Evolutionary conservation across 1,140 invertebrate genomes (phyloP).

Genomic region (Chironomus tepperi): DNA sequence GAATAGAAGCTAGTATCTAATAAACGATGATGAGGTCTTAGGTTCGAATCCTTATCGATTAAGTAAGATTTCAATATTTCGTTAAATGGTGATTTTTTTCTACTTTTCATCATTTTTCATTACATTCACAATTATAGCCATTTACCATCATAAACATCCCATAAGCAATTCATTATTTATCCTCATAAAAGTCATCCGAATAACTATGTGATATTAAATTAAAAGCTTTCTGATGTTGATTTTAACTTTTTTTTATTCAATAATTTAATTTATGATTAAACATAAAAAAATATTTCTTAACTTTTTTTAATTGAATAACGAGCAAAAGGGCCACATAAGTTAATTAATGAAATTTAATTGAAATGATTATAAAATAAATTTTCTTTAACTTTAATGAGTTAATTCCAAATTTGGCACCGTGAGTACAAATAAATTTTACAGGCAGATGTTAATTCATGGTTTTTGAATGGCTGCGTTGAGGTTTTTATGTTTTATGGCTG

Average conservation of each 20-base stretch:
- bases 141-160: too few species aligned
- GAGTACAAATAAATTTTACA: not conserved
- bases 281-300: slow-evolving; percentile 11
- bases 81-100: too few species aligned
- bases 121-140: too few species aligned
- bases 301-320: not conserved
- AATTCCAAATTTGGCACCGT: not conserved
- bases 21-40: too few species aligned
- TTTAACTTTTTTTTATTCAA: not conserved
- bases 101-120: too few species aligned
- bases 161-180: not conserved
- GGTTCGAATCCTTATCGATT: too few species aligned
- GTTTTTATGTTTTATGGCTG: too few species aligned
- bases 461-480: too few species aligned
- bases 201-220: slow-evolving; percentile 6
- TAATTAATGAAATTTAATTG: not conserved
- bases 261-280: slow-evolving; percentile 6
- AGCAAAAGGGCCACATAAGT: not conserved
- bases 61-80: too few species aligned
- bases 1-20: too few species aligned
- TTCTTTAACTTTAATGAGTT: not conserved
- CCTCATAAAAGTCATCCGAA: not conserved
- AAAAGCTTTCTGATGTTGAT: not conserved
- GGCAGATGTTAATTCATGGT: not conserved
- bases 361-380: slow-evolving; percentile 12